Conservation (phyloP, 2,113 vertebrate genomes). For the Engystomops pustulosus region DNA sequence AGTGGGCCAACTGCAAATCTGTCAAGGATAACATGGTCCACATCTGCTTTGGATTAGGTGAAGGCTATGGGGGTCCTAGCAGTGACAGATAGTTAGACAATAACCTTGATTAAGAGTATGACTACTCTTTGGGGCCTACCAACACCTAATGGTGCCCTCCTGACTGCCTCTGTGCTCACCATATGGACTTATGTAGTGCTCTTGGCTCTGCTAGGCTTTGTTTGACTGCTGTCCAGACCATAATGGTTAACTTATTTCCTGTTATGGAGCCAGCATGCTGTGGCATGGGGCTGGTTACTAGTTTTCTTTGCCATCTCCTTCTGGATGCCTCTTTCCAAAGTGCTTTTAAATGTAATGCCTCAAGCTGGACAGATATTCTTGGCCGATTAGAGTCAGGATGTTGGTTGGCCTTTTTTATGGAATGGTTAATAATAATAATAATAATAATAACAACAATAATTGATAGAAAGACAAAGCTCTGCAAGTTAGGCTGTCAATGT, state of each 20-base stretch:
- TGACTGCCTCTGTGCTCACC: conserved; percentile 61
- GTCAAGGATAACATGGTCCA: conserved; percentile 92
- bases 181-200: conserved; percentile 76
- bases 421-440: too few species aligned
- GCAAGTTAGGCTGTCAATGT: too few species aligned
- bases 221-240: too few species aligned
- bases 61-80: conserved; percentile 60
- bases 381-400: too few species aligned
- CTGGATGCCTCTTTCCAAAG: neutral
- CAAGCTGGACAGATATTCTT: neutral
- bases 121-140: conserved; percentile 56
- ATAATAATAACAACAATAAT: too few species aligned
- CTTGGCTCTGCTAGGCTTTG: conserved; percentile 62
- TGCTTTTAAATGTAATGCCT: neutral
- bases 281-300: too few species aligned
- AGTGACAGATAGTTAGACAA: conserved; percentile 74
- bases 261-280: too few species aligned
- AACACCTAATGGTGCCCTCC: neutral
- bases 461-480: too few species aligned
- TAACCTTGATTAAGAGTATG: conserved; percentile 80
- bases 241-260: neutral
- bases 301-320: too few species aligned
- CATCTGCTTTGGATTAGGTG: conserved; percentile 84
- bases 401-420: too few species aligned
- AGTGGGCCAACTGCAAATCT: conserved; percentile 93